Base-by-base conservation (phyloP, 2,888 invertebrate species). In the Azorinus chamasolen region DNA sequence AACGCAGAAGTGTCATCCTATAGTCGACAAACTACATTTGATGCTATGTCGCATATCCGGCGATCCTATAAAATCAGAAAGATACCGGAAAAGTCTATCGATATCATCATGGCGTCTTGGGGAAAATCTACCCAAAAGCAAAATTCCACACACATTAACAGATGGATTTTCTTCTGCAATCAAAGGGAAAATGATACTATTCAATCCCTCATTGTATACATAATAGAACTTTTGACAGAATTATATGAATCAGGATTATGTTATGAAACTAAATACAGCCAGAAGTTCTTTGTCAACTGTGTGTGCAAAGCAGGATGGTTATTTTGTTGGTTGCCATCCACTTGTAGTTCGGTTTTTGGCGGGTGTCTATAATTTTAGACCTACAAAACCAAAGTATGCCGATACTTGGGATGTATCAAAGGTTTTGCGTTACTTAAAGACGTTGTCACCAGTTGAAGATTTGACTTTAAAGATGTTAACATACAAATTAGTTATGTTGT, bases 21-120 rank as follows among this genome's bases (percentile, higher is more conserved):
- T 57, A 51, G 57, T 55, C 37, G 48, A 43, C 53, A 62, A 51
- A 61, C 51, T 50, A 46, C 68, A 59, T 58, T 39, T 61, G 18
- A 66, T 58, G 66, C 51, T 48, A 45, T 68, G 55, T 66, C 61
- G 50, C 18, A 61, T 61, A 46, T 46, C 61, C 18, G 61, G 61
- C 14, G 25, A 61, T 46, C 25, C 61, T 61, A 37, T 27, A n/a
- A 62, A 50, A 51, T 22, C 22, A 5, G 22, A 62, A 32, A 62
- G 32, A 4, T 62, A 37, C 39, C 62, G 22, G 62, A 43, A 25
- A 46, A 58, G 48, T 53, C 65, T 64, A 59, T 51, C 46, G 51
- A 59, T 50, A 57, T 65, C 61, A 65, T 72, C 63, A 71, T 71
- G 71, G 57, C 39, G 39, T 71, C 65, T 16, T 72, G 72, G 65